Conservation (phyloP, 37 sponge, comb jelly and placozoan species). For the Spongilla lacustris region DNA sequence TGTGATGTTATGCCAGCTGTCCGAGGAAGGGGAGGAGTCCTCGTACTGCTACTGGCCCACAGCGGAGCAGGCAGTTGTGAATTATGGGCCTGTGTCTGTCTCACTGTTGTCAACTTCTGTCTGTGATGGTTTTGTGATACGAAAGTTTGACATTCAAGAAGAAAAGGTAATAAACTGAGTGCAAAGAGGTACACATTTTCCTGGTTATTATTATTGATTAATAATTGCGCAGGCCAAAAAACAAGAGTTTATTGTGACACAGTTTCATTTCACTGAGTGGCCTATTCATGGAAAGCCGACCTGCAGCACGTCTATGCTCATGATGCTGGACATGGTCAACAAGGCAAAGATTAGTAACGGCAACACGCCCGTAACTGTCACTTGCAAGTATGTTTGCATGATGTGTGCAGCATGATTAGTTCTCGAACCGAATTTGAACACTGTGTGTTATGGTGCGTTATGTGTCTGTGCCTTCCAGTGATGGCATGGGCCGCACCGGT, state of each 20-base stretch:
- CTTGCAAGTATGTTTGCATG: constrained; percentile 63
- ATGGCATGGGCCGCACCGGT: constrained; percentile 59
- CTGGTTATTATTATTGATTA: not conserved
- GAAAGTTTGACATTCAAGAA: constrained; percentile 45
- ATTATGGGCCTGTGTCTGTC: constrained; percentile 49
- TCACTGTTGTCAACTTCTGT: constrained; percentile 13
- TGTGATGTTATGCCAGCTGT: constrained; percentile 45
- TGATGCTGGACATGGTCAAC: constrained; percentile 58
- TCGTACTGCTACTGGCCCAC: constrained; percentile 53
- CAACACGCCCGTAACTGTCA: constrained; percentile 77
- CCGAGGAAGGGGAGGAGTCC: constrained; percentile 51
- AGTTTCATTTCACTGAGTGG: constrained; percentile 72
- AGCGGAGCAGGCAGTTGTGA: constrained; percentile 30
- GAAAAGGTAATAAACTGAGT: constrained; percentile 35
- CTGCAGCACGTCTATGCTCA: constrained; percentile 38
- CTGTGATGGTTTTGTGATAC: constrained; percentile 9
- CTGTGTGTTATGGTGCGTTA: too few relatives aligned
- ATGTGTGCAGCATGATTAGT: not conserved
- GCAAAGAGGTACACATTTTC: not conserved
- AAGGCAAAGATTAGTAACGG: constrained; percentile 64
- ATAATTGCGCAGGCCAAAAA: not conserved
- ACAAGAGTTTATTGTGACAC: constrained; percentile 36
- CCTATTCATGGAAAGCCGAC: constrained; percentile 21
- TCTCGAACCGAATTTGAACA: too few relatives aligned
- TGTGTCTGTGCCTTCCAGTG: constrained; percentile 14